Evolutionary conservation across 2,888 invertebrate genomes (phyloP).

Genomic region (Clunio marinus): DNA sequence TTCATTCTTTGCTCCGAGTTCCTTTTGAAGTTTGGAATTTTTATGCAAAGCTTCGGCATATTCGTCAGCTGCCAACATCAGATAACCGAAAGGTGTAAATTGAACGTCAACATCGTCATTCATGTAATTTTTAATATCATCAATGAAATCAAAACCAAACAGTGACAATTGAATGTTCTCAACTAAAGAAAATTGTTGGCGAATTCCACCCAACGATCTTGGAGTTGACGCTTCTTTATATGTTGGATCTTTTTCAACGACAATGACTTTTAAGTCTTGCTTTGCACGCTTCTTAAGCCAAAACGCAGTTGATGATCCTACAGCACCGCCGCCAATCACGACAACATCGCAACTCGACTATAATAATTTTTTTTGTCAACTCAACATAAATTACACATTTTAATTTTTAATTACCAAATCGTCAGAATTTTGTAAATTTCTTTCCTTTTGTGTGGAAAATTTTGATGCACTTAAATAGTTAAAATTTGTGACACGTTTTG

Average conservation of each 20-base stretch:
- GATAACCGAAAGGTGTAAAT: conserved; percentile 83
- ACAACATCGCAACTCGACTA: conserved; percentile 74
- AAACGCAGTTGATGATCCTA: conserved; percentile 88
- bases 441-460: no score
- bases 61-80: conserved; percentile 75
- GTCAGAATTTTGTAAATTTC: no score
- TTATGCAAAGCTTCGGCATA: conserved; percentile 67
- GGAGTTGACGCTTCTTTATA: conserved; percentile 67
- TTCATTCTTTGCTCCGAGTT: conserved; percentile 74
- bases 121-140: conserved; percentile 63
- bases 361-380: conserved; percentile 46
- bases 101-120: conserved; percentile 66
- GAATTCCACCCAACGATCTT: conserved; percentile 75
- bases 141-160: conserved; percentile 82
- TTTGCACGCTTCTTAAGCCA: conserved; percentile 75
- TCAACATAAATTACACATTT: no score
- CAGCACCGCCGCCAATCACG: conserved; percentile 87
- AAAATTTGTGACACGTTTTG: no score
- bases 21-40: conserved; percentile 66
- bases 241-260: conserved; percentile 86
- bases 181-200: conserved; percentile 87
- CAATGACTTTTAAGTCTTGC: conserved; percentile 69
- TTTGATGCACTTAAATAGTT: no score
- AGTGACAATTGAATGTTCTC: conserved; percentile 92
- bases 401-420: no score